Conservation (phyloP, 1,140 invertebrate species). For the Lordiphosa stackelbergi region DNA sequence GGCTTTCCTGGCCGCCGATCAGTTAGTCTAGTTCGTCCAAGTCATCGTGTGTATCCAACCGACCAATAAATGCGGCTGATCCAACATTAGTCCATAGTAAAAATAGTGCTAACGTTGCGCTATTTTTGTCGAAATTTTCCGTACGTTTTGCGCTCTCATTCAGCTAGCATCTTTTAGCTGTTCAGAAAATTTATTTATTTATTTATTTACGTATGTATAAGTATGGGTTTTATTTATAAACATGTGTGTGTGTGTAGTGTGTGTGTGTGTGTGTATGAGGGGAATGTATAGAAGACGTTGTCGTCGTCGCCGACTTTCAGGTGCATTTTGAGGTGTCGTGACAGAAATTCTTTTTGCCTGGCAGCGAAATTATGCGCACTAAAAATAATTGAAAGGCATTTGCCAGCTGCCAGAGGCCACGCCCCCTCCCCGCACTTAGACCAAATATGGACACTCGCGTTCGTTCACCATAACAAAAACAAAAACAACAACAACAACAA, state of each 20-base stretch:
- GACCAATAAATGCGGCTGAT: constrained; percentile 36
- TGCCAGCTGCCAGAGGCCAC: constrained; percentile 22
- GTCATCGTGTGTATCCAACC: constrained; percentile 14
- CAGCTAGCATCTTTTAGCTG: constrained; percentile 34
- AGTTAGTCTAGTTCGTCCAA: too few species aligned
- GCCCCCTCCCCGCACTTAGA: constrained; percentile 29
- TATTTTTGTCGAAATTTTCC: constrained; percentile 71
- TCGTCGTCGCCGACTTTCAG: constrained; percentile 39
- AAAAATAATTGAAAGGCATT: constrained; percentile 70
- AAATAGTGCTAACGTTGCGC: constrained; percentile 67
- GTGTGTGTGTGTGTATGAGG: constrained; percentile 14
- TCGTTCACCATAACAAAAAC: constrained; percentile 47
- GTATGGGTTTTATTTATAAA: constrained; percentile 21
- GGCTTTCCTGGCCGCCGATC: too few species aligned
- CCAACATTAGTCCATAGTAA: constrained; percentile 49
- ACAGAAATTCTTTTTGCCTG: constrained; percentile 60
- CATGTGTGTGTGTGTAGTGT: neutral
- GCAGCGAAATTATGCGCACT: constrained; percentile 66
- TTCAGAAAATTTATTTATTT: constrained; percentile 64
- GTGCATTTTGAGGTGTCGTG: constrained; percentile 74
- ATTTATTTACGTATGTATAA: constrained; percentile 39
- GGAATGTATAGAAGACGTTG: constrained; percentile 10
- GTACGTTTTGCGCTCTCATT: constrained; percentile 69
- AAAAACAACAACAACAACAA: constrained; percentile 43
- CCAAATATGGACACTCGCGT: constrained; percentile 66